Percentiles rank a stretch among this genome's conserved stretches.
Evolutionary conservation across 2,888 invertebrate genomes (phyloP).

Genomic region (Chrysodeixis includens): DNA sequence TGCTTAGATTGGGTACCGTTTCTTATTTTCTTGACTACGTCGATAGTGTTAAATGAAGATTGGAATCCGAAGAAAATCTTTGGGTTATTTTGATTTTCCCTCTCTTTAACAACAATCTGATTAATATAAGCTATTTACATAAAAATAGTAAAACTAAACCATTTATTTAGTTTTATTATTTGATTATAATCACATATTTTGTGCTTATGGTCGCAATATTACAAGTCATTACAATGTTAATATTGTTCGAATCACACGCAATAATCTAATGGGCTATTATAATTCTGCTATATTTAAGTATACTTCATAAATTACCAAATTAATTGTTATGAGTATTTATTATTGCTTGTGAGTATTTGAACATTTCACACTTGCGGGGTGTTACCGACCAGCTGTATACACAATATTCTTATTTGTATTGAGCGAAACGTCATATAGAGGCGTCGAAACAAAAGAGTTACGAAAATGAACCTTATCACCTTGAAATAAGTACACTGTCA

Average conservation of each 20-base stretch:
- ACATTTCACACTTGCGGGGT: slow-evolving; percentile 36
- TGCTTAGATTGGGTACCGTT: neutral
- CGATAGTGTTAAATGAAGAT: neutral
- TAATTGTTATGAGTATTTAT: slow-evolving; percentile 20
- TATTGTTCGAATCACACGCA: slow-evolving; percentile 21
- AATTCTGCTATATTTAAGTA: slow-evolving; percentile 6
- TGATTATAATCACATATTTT: slow-evolving; percentile 9
- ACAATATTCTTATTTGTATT: slow-evolving; percentile 7
- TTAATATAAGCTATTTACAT: slow-evolving; percentile 18
- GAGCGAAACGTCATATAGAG: neutral
- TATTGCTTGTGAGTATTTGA: slow-evolving; percentile 47
- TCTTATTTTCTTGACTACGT: neutral
- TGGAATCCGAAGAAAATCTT: neutral
- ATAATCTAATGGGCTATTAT: slow-evolving; percentile 18
- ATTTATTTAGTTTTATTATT: slow-evolving; percentile 17
- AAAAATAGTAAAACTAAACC: slow-evolving; percentile 13
- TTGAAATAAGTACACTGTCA: neutral
- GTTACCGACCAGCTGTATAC: slow-evolving; percentile 23
- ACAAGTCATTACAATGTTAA: slow-evolving; percentile 24
- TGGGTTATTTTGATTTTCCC: slow-evolving; percentile 13
- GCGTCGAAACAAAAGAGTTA: neutral
- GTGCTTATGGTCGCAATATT: slow-evolving; percentile 28
- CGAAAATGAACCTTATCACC: neutral
- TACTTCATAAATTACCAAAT: slow-evolving; percentile 13
- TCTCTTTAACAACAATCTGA: slow-evolving; percentile 41